phyloP scores from a whole-genome alignment of 2,888 invertebrate genomes.

The Acleris holmiana region DNA sequence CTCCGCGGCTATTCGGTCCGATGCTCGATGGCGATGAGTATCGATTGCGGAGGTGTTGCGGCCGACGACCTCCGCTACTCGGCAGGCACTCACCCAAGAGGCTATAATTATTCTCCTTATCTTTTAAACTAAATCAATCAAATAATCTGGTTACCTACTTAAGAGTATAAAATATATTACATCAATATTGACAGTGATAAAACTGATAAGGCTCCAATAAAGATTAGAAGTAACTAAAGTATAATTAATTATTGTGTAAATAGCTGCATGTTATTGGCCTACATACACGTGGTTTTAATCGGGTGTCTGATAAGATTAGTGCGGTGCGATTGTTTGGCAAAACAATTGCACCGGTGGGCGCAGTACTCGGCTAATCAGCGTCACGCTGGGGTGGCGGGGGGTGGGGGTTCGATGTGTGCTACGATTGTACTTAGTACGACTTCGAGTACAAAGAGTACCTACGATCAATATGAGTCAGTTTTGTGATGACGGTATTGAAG shows the following conservation, averaged over 20 bases:
- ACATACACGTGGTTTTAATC: constrained; percentile 12
- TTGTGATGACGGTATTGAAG: neutral
- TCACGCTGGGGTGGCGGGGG: too few relatives aligned
- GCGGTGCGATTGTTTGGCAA: constrained; percentile 28
- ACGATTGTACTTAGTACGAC: neutral
- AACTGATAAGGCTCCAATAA: too few relatives aligned
- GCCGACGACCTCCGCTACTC: constrained; percentile 38
- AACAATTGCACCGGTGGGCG: constrained; percentile 25
- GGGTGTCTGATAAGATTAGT: constrained; percentile 26
- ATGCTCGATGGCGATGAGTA: constrained; percentile 55
- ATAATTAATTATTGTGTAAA: neutral
- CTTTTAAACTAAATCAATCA: too few relatives aligned
- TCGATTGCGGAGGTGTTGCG: constrained; percentile 67
- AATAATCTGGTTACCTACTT: too few relatives aligned
- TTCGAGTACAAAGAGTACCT: neutral
- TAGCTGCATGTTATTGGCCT: constrained; percentile 4
- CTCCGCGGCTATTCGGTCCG: constrained; percentile 50
- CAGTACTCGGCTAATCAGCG: constrained; percentile 26
- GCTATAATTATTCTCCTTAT: constrained; percentile 1
- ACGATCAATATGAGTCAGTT: neutral
- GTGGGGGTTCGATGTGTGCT: constrained; percentile 4
- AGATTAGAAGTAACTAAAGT: too few relatives aligned
- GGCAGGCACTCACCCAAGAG: neutral
- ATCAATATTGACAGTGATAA: too few relatives aligned
- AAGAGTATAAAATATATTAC: too few relatives aligned